Base-by-base conservation (phyloP, 2,797 vertebrate genomes). In the Sciurus carolinensis region DNA sequence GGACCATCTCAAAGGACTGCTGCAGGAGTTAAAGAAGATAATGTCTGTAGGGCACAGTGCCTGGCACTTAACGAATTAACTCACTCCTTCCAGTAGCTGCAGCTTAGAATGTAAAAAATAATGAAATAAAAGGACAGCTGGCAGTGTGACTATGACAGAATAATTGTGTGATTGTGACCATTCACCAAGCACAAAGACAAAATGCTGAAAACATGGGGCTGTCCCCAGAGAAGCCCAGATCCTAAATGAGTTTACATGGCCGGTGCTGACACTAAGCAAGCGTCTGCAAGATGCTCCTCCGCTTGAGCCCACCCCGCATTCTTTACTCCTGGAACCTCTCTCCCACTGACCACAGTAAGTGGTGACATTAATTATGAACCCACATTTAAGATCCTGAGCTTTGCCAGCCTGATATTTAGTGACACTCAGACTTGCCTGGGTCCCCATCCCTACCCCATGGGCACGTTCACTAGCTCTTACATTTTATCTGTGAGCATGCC, bases 101-200 rank as follows among this genome's bases (percentile, higher is more conserved):
- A 8, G 36, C 20, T 62, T 28, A 44, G 18, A 76, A 62, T 81
- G 75, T 22, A 44, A 81, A 92, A 85, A 64, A 57, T 66, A 91
- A 87, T 72, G 39, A 76, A 83, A 57, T 42, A 73, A 92, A 75
- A 64, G 50, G 80, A 66, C 44, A 92, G 3, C 67, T 90, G 73
- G 64, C 77, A 95, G n/a, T 64, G 57, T 90, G 92, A 42, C 13
- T 79, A 44, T 18, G 67, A 87, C 86, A 75, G 62, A 83, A 88
- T 39, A 91, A 86, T 15, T 50, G 18, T 88, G 30, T 67, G 50
- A 80, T 15, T 14, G 4, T 24, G 30, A 75, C 28, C 73, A 86
- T 20, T 90, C 39, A 93, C 42, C 22, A 62, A 73, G 44, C 9
- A n/a, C 89, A 64, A 82, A 86, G 67, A 84, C 75, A 66, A 52